Base-by-base conservation (phyloP, 2,113 vertebrate species). In the Nothoprocta perdicaria region DNA sequence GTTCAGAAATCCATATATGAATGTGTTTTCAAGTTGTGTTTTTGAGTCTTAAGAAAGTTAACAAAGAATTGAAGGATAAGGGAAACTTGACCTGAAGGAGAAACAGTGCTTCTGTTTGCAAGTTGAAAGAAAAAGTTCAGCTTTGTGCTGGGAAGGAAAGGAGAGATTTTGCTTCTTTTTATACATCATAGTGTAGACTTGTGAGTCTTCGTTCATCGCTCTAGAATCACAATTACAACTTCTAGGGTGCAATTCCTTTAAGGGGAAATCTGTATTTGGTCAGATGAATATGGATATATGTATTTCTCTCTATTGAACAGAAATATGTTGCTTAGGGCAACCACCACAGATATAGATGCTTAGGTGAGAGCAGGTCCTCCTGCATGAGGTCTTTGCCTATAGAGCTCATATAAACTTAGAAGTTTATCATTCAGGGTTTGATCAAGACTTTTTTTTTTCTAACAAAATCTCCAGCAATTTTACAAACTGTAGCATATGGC, bases 201-300 rank as follows among this genome's bases (percentile, higher is more conserved):
- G 1, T 65, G 11, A 26, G 12, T 48, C 23, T 67, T 8, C 50
- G 15, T 48, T 63, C 6, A 3, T 38, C 21, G 68, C 5, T 21
- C 22, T 69, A 33, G 18, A 46, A 9, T 71, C 1, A 13, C 10
- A 75, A 46, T 23, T 81, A 40, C 15, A 77, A 29, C 4, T 86
- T 88, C 9, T 66, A 9, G 10, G 31, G 22, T 57, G 45, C 5
- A 79, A 60, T 15, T 79, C 6, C 43, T 53, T 11, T 82, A 69
- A 6, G 6, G 2, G 4, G 3, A 21, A 0, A 1, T 45, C n/a
- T 48, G 35, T 57, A 22, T 76, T 69, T 76, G 9, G 13, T 65
- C n/a, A 63, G 22, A 69, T 62, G 17, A 83, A 19, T 69, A 66
- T 16, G 76, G 48, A 80, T 76, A 14, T 9, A 24, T 5, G 1